Evolutionary conservation across 2,797 vertebrate genomes (phyloP), one percentile per base, ranked within the genome.

Genomic region (Pelobates cultripes): DNA sequence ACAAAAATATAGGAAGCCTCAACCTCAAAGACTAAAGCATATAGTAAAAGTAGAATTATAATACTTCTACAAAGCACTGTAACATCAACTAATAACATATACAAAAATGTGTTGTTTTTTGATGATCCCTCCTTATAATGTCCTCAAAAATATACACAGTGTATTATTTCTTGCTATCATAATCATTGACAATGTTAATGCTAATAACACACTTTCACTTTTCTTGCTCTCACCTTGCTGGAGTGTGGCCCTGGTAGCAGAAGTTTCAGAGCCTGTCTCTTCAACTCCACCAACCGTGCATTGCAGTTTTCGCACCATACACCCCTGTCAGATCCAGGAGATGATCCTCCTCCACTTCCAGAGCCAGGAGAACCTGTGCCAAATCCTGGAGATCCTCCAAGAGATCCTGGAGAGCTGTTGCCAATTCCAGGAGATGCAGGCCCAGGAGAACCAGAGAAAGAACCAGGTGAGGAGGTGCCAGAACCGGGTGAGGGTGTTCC

Each of bases 381-480:
- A 87, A 98, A 98, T 64, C 97, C 95, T 1, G 93, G 97, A 0
- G 93, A 95, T 84, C 93, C 97, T 47, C 97, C 94, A 76, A 98
- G 90, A 42, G 97, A 99, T 3, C 97, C 97, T 0, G 92, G 94
- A 15, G 97, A 99, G 73, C 95, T 96, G 73, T 95, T 97, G 79
- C 97, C 95, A 81, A 97, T 97, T 83, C 97, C 96, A 0, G 97
- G 97, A 14, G 97, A 96, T 64, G 96, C 93, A 60, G 97, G 96
- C 15, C 97, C 96, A 0, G 97, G 96, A 2, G 97, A 98, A 41
- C 96, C 96, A 9, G 94, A 93, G 90, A 98, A 97, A 66, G 97
- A 98, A 10, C 96, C 96, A 0, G 95, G 97, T 15, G 97, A 99
- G 44, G 97, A 98, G 15, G 94, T 94, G 74, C 97, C 94, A 4